Evolutionary conservation across 2,113 vertebrate species (phyloP).

Genomic region (Mustelus asterias): DNA sequence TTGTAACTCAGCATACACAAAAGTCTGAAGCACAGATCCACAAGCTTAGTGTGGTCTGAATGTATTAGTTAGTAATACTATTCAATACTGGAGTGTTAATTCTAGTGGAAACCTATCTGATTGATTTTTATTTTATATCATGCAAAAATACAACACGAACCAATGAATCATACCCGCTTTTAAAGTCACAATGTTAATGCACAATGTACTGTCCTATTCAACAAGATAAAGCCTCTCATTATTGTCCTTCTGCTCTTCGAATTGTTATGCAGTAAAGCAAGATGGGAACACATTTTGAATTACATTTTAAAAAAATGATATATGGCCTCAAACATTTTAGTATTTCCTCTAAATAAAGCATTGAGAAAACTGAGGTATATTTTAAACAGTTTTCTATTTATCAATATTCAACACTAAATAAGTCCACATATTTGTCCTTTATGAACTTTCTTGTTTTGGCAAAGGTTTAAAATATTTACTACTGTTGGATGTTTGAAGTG

Average conservation of each 20-base stretch:
- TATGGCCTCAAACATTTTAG: neutral
- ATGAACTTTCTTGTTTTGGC: neutral
- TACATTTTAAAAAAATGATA: neutral
- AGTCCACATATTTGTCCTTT: neutral
- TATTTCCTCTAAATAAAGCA: neutral
- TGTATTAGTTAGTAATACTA: neutral
- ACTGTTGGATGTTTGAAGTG: neutral
- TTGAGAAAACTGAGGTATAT: neutral
- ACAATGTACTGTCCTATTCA: neutral
- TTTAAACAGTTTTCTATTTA: neutral
- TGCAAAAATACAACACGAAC: neutral
- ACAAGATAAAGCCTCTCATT: constrained; percentile 8
- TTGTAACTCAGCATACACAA: constrained; percentile 45
- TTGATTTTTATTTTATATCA: neutral
- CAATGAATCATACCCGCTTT: neutral
- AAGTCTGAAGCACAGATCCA: constrained; percentile 6
- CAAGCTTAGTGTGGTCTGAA: neutral
- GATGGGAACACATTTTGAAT: neutral
- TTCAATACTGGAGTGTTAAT: neutral
- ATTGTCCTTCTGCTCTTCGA: neutral
- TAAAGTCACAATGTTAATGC: neutral
- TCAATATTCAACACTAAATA: neutral
- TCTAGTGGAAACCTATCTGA: neutral
- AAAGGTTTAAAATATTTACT: neutral
- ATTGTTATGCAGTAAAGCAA: neutral